Evolutionary conservation across 2,113 vertebrate genomes (phyloP).

Genomic region (Antechinus stuartii): DNA sequence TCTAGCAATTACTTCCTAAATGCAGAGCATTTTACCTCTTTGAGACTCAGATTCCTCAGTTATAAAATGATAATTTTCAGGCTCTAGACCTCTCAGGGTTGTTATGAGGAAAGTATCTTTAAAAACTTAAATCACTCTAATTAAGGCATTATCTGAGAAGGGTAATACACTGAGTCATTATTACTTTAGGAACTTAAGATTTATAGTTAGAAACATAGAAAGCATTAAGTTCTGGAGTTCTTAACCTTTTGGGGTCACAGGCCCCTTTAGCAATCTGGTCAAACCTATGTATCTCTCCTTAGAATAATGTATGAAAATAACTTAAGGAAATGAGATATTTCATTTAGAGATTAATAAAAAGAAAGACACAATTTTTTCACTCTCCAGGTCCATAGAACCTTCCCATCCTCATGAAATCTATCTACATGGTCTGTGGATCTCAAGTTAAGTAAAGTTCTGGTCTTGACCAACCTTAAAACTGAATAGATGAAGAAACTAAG

Average conservation of each 20-base stretch:
- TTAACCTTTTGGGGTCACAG: background rate
- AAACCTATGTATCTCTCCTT: background rate
- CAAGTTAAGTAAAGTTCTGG: background rate
- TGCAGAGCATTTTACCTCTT: background rate
- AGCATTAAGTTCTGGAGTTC: background rate
- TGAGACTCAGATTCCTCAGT: background rate
- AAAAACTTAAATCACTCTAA: background rate
- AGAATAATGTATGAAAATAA: background rate
- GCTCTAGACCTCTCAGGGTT: background rate
- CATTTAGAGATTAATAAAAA: background rate
- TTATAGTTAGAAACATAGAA: background rate
- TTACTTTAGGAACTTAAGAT: background rate
- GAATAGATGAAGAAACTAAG: background rate
- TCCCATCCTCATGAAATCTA: background rate
- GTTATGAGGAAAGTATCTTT: background rate
- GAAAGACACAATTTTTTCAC: background rate
- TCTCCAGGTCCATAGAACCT: background rate
- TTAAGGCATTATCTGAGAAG: background rate
- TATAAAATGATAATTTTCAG: background rate
- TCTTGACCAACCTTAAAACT: background rate
- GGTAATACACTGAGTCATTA: background rate
- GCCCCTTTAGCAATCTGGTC: background rate
- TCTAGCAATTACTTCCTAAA: background rate
- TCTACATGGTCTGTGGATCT: background rate
- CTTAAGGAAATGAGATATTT: background rate